Conservation (phyloP, 2,797 vertebrate genomes). For the Gila robusta region DNA sequence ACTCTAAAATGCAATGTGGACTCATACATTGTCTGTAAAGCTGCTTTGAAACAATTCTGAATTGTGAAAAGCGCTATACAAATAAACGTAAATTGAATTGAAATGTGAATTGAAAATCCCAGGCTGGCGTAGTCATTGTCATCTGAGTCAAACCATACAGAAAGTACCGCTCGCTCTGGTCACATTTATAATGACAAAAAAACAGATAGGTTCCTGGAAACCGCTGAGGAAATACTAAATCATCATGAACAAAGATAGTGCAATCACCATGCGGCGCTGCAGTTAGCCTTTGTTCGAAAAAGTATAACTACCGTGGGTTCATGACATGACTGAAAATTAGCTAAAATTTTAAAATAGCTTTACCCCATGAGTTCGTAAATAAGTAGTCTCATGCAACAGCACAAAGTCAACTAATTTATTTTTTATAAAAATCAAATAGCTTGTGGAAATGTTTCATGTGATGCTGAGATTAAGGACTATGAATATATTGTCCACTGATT, state of each 20-base stretch:
- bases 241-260: neutral
- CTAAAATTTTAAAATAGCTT: neutral
- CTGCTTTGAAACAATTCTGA: no score
- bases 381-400: neutral
- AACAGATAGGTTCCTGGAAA: neutral
- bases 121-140: no score
- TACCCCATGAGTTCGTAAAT: neutral
- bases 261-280: neutral
- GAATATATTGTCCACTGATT: neutral
- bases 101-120: no score
- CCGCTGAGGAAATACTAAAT: constrained; percentile 2
- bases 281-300: constrained; percentile 9
- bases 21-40: no score
- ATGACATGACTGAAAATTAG: neutral
- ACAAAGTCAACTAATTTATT: neutral
- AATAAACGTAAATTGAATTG: no score
- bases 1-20: no score
- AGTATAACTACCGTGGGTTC: constrained; percentile 11
- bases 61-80: no score
- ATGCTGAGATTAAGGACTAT: neutral
- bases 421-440: neutral
- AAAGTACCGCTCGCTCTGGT: no score
- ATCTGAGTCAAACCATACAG: no score
- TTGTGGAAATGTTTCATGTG: neutral
- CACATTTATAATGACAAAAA: neutral